Base-by-base conservation (phyloP, 2,888 invertebrate species). In the Macropis europaea region DNA sequence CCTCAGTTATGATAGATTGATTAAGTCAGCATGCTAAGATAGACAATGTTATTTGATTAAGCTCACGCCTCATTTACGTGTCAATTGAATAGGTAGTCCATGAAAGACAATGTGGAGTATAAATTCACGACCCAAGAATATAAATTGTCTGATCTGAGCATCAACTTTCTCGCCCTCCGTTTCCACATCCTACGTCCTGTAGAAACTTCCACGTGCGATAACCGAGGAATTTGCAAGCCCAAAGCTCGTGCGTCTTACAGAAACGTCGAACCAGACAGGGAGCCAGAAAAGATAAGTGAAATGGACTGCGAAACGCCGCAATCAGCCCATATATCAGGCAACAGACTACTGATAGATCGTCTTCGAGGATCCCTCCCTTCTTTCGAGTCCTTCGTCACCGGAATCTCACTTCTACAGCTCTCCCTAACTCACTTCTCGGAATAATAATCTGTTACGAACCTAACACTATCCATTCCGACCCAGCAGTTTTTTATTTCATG, bases 301-400 rank as follows among this genome's bases (percentile, higher is more conserved):
- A 54, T 17, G 45, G 32, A 60, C 34, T 42, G 54, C 26, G 52
- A 56, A 63, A 40, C 32, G 40, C 30, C 50, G 28, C 48, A 43
- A 24, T 24, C 3, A 22, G 47, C 28, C 54, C 50, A 62, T 77
- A 77, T 60, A 77, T 75, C 74, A 61, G 60, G 19, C 50, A 74
- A 54, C 34, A 53, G 42, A 19, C 34, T 43, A 15, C 30, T 52
- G 68, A 59, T 57, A 61, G 42, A 68, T 71, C 50, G 56, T 34
- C 6, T 30, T 32, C 13, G 32, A 43, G 19, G 15, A 57, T 43
- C 50, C 19, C 57, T 34, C 61, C 40, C 30, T 53, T 53, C 24
- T 43, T 60, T 68, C 43, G 28, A 34, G 17, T 50, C 19, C 38
- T 45, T 9, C 56, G 30, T 48, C 59, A 15, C n/a, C 32, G 47